Evolutionary conservation across 2,797 vertebrate genomes (phyloP), one percentile per base, ranked within the genome.

Genomic region (Microchirus variegatus): DNA sequence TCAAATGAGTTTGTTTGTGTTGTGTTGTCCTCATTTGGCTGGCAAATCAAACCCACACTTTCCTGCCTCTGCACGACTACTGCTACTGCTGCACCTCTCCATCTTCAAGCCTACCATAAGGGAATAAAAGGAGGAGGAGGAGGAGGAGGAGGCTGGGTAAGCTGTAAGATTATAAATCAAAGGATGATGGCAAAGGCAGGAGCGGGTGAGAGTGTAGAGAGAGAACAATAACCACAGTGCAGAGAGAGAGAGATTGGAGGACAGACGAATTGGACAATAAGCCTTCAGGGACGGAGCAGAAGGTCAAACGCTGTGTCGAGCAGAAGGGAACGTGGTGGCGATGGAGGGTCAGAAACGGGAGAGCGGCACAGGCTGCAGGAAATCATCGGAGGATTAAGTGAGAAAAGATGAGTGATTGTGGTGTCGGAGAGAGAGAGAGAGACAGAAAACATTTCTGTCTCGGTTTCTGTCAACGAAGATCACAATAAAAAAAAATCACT

Each of bases 221-320:
- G 56, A 62, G 73, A 82, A 81, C 72, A 81, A 84, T 80, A 78
- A 82, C 58, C 63, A 76, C 74, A 63, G 72, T 65, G 56, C 60
- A 10, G 12, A 31, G 53, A 2, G 59, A 38, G 59, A 69, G 69
- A 76, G 73, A 81, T 76, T 63, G 80, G 70, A 71, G 55, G 56
- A 53, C 73, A 83, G 82, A 82, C 72, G 82, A 81, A 73, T 78
- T 67, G 64, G 67, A 84, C 83, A 81, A 84, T 78, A 79, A 88
- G 78, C 70, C 80, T 70, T 70, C 4, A 42, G 64, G 61, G 73
- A 53, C 51, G 11, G 18, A 65, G 61, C 67, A 75, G 73, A 70
- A 82, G 79, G 82, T 78, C 77, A 63, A 37, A 53, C 22, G 15
- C 41, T 74, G 42, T n/a, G 63, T 59, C 49, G 71, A 73, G 50